Conservation (phyloP, 2,888 invertebrate species). For the Eretmocerus hayati region DNA sequence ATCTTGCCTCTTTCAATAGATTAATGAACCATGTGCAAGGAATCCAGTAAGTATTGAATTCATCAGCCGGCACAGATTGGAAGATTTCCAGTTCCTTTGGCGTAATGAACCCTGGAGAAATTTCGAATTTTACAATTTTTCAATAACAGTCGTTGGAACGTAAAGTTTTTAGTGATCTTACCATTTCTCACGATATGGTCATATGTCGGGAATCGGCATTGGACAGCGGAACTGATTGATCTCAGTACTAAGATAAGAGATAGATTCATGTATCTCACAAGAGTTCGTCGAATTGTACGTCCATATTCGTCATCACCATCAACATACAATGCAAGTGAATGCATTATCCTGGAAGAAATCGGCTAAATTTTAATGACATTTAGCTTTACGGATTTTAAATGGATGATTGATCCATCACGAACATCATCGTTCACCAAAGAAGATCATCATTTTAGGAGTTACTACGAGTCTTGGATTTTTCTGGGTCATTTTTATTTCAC, state of each 20-base stretch:
- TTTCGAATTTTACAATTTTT: conserved; percentile 1
- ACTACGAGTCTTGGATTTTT: too few species aligned
- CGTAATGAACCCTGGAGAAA: conserved; percentile 56
- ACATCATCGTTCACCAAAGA: too few species aligned
- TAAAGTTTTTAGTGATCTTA: too few species aligned
- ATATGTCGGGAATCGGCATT: conserved; percentile 53
- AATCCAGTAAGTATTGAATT: conserved; percentile 61
- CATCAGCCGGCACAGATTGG: conserved; percentile 54
- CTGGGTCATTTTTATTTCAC: too few species aligned
- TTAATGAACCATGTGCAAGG: conserved; percentile 59
- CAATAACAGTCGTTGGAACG: not conserved
- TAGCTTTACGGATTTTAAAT: too few species aligned
- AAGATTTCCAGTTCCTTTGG: conserved; percentile 52
- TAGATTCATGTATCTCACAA: conserved; percentile 58
- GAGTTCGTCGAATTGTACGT: conserved; percentile 53
- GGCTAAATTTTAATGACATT: too few species aligned
- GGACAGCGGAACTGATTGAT: conserved; percentile 57
- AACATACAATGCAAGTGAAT: conserved; percentile 52
- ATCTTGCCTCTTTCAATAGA: conserved; percentile 52
- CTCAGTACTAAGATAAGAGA: conserved; percentile 55
- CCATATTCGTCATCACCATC: conserved; percentile 55
- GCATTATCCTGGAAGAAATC: conserved; percentile 54
- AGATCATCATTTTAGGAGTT: too few species aligned
- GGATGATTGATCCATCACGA: too few species aligned
- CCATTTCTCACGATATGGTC: conserved; percentile 55